Evolutionary conservation across 2,888 invertebrate genomes (phyloP).

Genomic region (Emmelina monodactyla): DNA sequence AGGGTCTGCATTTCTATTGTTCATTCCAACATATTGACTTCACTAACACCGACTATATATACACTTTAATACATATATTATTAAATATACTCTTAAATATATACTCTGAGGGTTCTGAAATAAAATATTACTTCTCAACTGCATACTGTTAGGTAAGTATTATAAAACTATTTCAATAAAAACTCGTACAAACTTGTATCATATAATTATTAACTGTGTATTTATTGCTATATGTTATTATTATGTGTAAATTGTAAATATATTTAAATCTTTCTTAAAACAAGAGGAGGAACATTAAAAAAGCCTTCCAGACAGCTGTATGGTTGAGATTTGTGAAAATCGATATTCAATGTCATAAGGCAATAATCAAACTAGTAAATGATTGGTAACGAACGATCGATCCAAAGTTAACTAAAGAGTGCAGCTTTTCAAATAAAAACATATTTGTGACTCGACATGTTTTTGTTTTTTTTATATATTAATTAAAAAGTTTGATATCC

Average conservation of each 20-base stretch:
- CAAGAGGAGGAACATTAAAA: conserved; percentile 66
- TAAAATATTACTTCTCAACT: conserved; percentile 58
- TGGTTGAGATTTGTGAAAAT: too few species aligned
- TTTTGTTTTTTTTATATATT: conserved; percentile 28
- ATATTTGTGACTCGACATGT: conserved; percentile 30
- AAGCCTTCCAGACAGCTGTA: conserved; percentile 23
- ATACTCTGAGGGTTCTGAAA: conserved; percentile 69
- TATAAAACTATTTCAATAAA: conserved; percentile 65
- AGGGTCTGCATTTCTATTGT: conserved; percentile 40
- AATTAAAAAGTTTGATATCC: conserved; percentile 18
- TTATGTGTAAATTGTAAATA: conserved; percentile 62
- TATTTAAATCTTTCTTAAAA: conserved; percentile 66
- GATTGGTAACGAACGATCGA: conserved; percentile 60
- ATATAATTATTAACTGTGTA: conserved; percentile 50
- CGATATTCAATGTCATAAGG: too few species aligned
- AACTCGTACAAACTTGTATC: conserved; percentile 63
- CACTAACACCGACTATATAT: conserved; percentile 45
- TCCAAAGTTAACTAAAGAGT: conserved; percentile 52
- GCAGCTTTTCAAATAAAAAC: conserved; percentile 66
- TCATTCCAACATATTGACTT: conserved; percentile 33
- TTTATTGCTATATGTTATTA: conserved; percentile 58
- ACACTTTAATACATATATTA: conserved; percentile 63
- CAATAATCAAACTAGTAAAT: too few species aligned
- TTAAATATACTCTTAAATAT: conserved; percentile 71
- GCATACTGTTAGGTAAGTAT: conserved; percentile 35